Percentiles rank a stretch among this genome's conserved stretches.
Evolutionary conservation across 1,140 invertebrate genomes (phyloP).

Genomic region (Vollenhovia emeryi): DNA sequence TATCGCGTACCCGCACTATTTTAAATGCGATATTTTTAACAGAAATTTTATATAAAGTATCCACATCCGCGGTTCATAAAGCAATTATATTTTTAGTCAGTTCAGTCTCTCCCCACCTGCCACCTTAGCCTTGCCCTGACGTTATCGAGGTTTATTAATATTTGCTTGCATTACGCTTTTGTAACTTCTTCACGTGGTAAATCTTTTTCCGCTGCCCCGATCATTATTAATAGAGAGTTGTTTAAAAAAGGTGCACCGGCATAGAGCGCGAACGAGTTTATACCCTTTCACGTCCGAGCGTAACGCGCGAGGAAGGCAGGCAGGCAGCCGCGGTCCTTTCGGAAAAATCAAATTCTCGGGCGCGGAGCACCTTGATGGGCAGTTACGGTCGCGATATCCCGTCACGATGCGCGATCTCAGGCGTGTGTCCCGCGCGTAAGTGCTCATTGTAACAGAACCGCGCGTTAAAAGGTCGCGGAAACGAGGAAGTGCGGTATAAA

Average conservation of each 20-base stretch:
- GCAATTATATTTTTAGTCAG: slow-evolving; percentile 69
- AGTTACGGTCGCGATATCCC: slow-evolving; percentile 40
- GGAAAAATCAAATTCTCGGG: slow-evolving; percentile 37
- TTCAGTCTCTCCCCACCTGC: slow-evolving; percentile 37
- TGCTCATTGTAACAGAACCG: slow-evolving; percentile 69
- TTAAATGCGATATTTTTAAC: slow-evolving; percentile 68
- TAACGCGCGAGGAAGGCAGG: neutral
- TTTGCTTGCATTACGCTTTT: slow-evolving; percentile 30
- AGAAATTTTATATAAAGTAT: slow-evolving; percentile 71
- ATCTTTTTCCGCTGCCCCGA: slow-evolving; percentile 45
- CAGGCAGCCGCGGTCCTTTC: neutral
- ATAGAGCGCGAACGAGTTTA: neutral
- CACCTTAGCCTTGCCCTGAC: slow-evolving; percentile 59
- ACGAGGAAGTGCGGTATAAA: slow-evolving; percentile 72
- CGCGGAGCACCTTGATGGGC: neutral
- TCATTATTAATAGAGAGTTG: slow-evolving; percentile 63
- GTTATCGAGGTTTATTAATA: slow-evolving; percentile 72
- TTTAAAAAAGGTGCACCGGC: neutral
- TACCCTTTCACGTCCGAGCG: slow-evolving; percentile 6
- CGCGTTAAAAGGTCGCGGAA: slow-evolving; percentile 71
- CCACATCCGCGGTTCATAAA: slow-evolving; percentile 51
- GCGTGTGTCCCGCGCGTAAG: slow-evolving; percentile 7
- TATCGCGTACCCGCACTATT: slow-evolving; percentile 55
- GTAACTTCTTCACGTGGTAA: slow-evolving; percentile 42
- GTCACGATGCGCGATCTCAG: slow-evolving; percentile 14